Evolutionary conservation across 2,888 invertebrate species (phyloP), one percentile per base, ranked within the genome.

Genomic region (Lepidocyrtoides sp.): DNA sequence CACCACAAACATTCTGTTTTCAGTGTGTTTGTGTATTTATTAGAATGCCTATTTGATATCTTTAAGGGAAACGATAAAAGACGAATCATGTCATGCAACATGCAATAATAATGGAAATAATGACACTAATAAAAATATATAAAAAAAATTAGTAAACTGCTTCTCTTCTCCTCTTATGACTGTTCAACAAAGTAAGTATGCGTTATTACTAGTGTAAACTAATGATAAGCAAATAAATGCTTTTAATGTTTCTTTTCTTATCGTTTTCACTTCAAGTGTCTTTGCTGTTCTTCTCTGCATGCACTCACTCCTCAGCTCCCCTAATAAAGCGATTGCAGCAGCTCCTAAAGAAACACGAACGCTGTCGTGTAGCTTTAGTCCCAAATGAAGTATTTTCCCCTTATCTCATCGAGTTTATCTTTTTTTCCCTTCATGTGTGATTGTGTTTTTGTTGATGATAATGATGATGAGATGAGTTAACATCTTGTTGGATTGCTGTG

Each of bases 31-130:
- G 32, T 26, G 41, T 72, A 41, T 41, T 10, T n/a, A n/a, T n/a
- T n/a, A n/a, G n/a, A n/a, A n/a, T n/a, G n/a, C n/a, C n/a, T n/a
- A n/a, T 12, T 51, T 14, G n/a, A 77, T 77, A 81, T 81, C 60
- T n/a, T 60, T 17, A 81, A 81, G 81, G 81, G 81, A 81, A 81
- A 81, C 41, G 41, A 81, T 81, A 60, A 81, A 60, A 79, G 32
- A 54, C 7, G 57, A 79, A 79, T 79, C 79, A 79, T 79, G 79
- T 79, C 79, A 79, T 57, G 79, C 51, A 44, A 51, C 60, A 81
- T 60, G 81, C 69, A 85, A 66, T 48, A 77, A 86, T 72, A 85
- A 48, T 36, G 75, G 48, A 48, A 63, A 32, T 72, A 72, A 72
- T 72, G 66, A 14, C 36, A 36, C 36, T 69, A 69, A 69, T 69